Evolutionary conservation across 2,888 invertebrate species (phyloP).

Genomic region (Tethea ocularis): DNA sequence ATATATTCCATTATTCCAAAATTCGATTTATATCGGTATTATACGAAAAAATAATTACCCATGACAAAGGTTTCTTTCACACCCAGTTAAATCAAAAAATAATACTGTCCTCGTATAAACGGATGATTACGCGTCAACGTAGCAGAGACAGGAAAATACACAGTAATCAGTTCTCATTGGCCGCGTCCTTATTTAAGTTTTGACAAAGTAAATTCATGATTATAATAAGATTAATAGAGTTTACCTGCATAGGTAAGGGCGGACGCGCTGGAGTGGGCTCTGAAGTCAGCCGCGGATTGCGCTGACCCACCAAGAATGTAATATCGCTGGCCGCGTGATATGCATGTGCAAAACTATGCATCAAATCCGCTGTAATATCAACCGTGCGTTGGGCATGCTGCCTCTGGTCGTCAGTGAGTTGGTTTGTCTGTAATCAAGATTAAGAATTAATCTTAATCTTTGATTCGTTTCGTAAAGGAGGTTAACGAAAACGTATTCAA

Average conservation of each 20-base stretch:
- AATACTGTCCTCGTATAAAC: too few relatives aligned
- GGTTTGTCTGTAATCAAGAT: constrained; percentile 30
- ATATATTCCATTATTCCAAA: too few relatives aligned
- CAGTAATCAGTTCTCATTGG: too few relatives aligned
- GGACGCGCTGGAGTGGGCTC: constrained; percentile 43
- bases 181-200: too few relatives aligned
- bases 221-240: not conserved
- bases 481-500: not conserved
- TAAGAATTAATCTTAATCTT: too few relatives aligned
- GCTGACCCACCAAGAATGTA: constrained; percentile 67
- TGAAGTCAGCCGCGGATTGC: constrained; percentile 51
- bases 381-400: constrained; percentile 86
- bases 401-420: constrained; percentile 60
- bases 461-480: constrained; percentile 7
- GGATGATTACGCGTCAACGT: too few relatives aligned
- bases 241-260: constrained; percentile 58
- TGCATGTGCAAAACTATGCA: constrained; percentile 94
- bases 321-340: constrained; percentile 96
- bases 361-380: constrained; percentile 89
- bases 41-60: too few relatives aligned
- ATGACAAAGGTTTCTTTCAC: too few relatives aligned
- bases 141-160: too few relatives aligned
- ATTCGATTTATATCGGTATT: too few relatives aligned
- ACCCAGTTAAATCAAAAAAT: too few relatives aligned
- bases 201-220: too few relatives aligned